phyloP scores from a whole-genome alignment of 2,113 vertebrate genomes.

The Rissa tridactyla region DNA sequence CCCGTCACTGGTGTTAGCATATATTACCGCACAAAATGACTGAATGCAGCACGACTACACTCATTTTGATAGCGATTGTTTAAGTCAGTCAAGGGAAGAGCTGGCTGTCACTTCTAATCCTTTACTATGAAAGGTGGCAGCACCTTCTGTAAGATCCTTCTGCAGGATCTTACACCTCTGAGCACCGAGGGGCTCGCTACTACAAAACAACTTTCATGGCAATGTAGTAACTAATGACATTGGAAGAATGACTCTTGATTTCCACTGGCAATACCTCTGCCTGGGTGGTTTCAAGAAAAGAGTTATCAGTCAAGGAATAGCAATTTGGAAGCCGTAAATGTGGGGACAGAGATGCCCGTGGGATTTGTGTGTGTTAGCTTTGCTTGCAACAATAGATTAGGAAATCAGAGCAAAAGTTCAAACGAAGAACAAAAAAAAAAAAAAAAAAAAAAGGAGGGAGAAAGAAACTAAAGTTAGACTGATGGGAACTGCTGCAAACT shows the following conservation, averaged over 20 bases:
- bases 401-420: neutral
- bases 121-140: neutral
- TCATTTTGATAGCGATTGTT: neutral
- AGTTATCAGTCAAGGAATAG: neutral
- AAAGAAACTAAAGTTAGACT: neutral
- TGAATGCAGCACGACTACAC: neutral
- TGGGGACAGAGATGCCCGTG: neutral
- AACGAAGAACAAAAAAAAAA: neutral
- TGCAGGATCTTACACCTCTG: neutral
- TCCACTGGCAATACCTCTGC: neutral
- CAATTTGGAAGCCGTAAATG: neutral
- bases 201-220: neutral
- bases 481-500: neutral
- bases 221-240: neutral
- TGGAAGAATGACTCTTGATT: conserved; percentile 8
- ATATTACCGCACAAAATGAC: neutral
- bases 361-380: neutral
- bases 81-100: conserved; percentile 18
- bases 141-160: neutral
- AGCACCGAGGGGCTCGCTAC: neutral
- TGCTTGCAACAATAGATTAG: neutral
- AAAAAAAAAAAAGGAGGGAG: neutral
- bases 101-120: conserved; percentile 7
- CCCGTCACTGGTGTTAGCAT: neutral
- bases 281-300: neutral